Evolutionary conservation across 2,888 invertebrate species (phyloP).

Genomic region (Flexamia atlantica): DNA sequence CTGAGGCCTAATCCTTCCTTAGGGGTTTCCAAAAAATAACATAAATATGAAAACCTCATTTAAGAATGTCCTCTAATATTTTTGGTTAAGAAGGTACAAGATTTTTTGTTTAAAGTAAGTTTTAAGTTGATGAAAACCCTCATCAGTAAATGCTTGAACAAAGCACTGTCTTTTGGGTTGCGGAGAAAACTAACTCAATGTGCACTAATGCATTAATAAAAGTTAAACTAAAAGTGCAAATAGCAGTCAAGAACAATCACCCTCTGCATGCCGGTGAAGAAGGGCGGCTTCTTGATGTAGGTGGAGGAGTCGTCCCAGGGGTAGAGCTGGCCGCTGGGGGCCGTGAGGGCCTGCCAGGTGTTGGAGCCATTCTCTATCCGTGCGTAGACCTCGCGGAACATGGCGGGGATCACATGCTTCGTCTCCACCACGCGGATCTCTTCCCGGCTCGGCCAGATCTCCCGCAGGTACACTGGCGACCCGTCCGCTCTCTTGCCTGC

Average conservation of each 20-base stretch:
- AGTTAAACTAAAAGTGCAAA: too few species aligned
- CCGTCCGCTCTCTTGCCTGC: slow-evolving; percentile 78
- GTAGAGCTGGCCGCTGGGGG: slow-evolving; percentile 90
- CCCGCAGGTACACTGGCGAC: slow-evolving; percentile 87
- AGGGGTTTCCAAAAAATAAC: too few species aligned
- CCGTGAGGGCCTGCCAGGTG: slow-evolving; percentile 90
- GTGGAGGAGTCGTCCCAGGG: slow-evolving; percentile 95
- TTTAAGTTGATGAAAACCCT: too few species aligned
- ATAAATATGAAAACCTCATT: too few species aligned
- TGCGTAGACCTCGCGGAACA: slow-evolving; percentile 95
- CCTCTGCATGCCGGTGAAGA: slow-evolving; percentile 91
- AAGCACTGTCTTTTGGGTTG: too few species aligned
- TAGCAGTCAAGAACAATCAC: slow-evolving; percentile 76
- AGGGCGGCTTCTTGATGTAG: slow-evolving; percentile 97
- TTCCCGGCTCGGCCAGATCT: slow-evolving; percentile 96
- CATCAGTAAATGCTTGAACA: too few species aligned
- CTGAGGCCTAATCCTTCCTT: too few species aligned
- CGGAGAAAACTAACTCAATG: too few species aligned
- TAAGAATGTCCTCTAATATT: too few species aligned
- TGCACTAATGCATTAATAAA: too few species aligned
- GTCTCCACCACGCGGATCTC: slow-evolving; percentile 95
- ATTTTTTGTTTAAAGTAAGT: too few species aligned
- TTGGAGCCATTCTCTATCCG: slow-evolving; percentile 91
- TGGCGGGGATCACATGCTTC: slow-evolving; percentile 93
- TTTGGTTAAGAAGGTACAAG: too few species aligned